Base-by-base conservation (phyloP, 2,888 invertebrate genomes). In the Pandemis heparana region DNA sequence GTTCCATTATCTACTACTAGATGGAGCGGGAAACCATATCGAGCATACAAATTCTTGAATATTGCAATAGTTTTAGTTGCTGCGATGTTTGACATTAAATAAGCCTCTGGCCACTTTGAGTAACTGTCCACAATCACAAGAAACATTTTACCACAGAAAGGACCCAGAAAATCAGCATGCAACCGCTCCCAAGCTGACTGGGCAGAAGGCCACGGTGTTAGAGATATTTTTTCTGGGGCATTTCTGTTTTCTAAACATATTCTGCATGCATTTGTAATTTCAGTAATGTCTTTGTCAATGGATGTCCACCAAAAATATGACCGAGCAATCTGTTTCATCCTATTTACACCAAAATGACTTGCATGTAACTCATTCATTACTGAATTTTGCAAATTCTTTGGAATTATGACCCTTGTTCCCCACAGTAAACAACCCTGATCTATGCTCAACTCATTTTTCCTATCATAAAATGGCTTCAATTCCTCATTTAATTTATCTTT, bases 81-180 rank as follows among this genome's bases (percentile, higher is more conserved):
- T 10, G 65, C 51, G n/a, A 65, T 65, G 39, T 65, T 65, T 12
- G 51, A n/a, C 65, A 65, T 65, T 5, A n/a, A 16, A 38, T 65
- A 65, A 4, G 65, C 65, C 12, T 65, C 65, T 16, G 65, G 65
- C 65, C 65, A 65, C 12, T 65, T 65, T 16, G 65, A 51, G 38
- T 16, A 65, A 32, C 65, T 65, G 10, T 65, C 65, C n/a, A 51
- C 41, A 41, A 61, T n/a, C 8, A 61, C 43, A 43, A 43, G 10
- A 10, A 43, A 10, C 43, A 43, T 61, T 61, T 41, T 12, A 61
- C 61, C 38, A 61, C 61, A 39, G 38, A 38, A 39, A 10, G 74
- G 74, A 2, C 77, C 77, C 38, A 70, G 14, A 41, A 74, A 77
- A 32, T 77, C 75, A 1, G 73, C 64, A 65, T 77, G 76, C n/a